Conservation (phyloP, 2,113 vertebrate species). For the Nansenia antarctica region DNA sequence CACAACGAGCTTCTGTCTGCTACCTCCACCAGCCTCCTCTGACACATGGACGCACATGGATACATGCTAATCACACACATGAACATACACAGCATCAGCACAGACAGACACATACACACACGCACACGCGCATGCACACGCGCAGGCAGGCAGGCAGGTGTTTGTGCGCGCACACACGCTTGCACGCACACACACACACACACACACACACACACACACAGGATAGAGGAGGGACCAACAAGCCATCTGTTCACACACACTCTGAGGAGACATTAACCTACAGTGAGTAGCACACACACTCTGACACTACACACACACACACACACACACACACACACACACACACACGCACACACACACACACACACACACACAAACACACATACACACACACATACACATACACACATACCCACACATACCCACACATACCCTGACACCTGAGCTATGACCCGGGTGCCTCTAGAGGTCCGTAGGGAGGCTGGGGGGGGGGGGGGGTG, state of each 20-base stretch:
- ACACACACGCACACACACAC: no score
- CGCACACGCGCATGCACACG: no score
- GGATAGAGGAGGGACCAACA: not conserved
- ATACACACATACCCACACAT: slow-evolving; percentile 5
- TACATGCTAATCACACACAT: no score
- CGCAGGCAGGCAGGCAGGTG: not conserved
- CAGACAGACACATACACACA: no score
- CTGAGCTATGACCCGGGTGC: no score
- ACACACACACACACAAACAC: slow-evolving; percentile 3
- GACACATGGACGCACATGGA: no score
- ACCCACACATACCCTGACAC: not conserved
- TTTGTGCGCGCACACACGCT: not conserved
- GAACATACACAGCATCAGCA: not conserved
- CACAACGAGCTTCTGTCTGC: no score
- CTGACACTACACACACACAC: not conserved
- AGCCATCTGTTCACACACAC: not conserved
- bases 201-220: slow-evolving; percentile 1
- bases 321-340: slow-evolving; percentile 5
- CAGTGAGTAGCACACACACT: not conserved
- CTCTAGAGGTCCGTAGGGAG: no score
- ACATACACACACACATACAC: not conserved
- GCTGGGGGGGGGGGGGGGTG: no score
- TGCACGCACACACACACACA: not conserved
- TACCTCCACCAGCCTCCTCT: no score
- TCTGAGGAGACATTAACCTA: not conserved